Evolutionary conservation across 2,797 vertebrate species (phyloP).

Genomic region (Buceros bicornis): DNA sequence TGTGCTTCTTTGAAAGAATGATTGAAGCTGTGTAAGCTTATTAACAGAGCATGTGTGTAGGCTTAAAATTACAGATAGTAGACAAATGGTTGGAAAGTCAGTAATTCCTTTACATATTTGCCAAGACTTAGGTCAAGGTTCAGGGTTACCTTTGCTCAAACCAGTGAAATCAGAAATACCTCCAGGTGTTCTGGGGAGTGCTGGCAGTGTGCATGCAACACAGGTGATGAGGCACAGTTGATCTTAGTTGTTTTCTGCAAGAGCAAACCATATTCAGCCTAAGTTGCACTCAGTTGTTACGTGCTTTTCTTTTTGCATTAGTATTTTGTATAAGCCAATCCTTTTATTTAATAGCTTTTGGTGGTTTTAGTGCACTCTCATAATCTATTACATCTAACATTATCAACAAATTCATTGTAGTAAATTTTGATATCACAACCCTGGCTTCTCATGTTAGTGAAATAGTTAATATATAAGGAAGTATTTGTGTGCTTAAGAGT

Average conservation of each 20-base stretch:
- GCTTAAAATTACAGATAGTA: conserved; percentile 70
- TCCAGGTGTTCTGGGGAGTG: neutral
- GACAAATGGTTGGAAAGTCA: conserved; percentile 45
- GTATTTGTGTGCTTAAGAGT: neutral
- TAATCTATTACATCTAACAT: neutral
- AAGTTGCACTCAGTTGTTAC: neutral
- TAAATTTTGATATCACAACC: neutral
- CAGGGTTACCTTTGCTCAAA: conserved; percentile 27
- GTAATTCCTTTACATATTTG: conserved; percentile 53
- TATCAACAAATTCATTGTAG: neutral
- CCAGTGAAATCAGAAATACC: conserved; percentile 20
- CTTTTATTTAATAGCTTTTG: neutral
- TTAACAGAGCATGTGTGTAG: conserved; percentile 55
- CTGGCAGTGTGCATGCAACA: neutral
- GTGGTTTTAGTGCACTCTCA: neutral
- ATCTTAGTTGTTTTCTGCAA: neutral
- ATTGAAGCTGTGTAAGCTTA: conserved; percentile 63
- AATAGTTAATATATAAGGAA: neutral
- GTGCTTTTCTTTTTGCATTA: neutral
- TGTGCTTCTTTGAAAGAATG: neutral
- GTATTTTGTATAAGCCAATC: neutral
- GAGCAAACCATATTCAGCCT: neutral
- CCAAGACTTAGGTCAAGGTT: conserved; percentile 58
- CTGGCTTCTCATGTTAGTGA: neutral
- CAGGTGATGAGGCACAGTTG: neutral